Percentiles rank a stretch among this genome's conserved stretches.
These are phyloP conservation scores for Drosophila dives DNA, from an alignment of 2,888 invertebrate species.

Conservation along the genomic window DNA sequence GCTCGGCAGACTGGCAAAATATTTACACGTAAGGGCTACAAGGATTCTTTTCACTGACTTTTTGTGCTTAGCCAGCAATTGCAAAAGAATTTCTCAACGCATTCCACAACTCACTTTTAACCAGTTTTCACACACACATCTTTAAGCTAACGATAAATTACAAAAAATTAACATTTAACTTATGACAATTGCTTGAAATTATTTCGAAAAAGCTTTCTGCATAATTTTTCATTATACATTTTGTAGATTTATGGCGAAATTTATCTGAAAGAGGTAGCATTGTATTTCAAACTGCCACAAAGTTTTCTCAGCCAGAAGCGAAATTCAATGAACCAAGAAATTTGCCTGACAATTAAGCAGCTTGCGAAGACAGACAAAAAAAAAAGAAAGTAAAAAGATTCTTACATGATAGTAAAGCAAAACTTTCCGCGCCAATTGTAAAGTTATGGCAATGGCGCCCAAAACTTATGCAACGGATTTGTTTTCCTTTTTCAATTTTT, in stretches of 20 bases:
- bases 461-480: slow-evolving; percentile 68
- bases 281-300: slow-evolving; percentile 36
- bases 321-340: slow-evolving; percentile 71
- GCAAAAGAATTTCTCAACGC: slow-evolving; percentile 18
- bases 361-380: slow-evolving; percentile 49
- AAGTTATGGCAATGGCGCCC: slow-evolving; percentile 64
- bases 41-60: slow-evolving; percentile 33
- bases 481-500: slow-evolving; percentile 3
- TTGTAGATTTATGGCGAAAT: slow-evolving; percentile 30
- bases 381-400: slow-evolving; percentile 34
- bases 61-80: slow-evolving; percentile 37
- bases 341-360: slow-evolving; percentile 75
- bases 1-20: slow-evolving; percentile 63
- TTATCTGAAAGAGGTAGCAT: slow-evolving; percentile 27
- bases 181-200: slow-evolving; percentile 11
- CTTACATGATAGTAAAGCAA: slow-evolving; percentile 61
- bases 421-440: slow-evolving; percentile 64
- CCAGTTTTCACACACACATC: slow-evolving; percentile 17
- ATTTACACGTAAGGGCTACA: slow-evolving; percentile 64
- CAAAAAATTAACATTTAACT: slow-evolving; percentile 9
- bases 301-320: slow-evolving; percentile 40
- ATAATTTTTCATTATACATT: slow-evolving; percentile 14
- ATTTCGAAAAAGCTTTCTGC: neutral
- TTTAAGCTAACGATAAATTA: neutral
- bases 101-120: slow-evolving; percentile 32